These are phyloP conservation scores for Ciconia maguari DNA, from an alignment of 2,113 vertebrate species.

Conservation along the genomic window DNA sequence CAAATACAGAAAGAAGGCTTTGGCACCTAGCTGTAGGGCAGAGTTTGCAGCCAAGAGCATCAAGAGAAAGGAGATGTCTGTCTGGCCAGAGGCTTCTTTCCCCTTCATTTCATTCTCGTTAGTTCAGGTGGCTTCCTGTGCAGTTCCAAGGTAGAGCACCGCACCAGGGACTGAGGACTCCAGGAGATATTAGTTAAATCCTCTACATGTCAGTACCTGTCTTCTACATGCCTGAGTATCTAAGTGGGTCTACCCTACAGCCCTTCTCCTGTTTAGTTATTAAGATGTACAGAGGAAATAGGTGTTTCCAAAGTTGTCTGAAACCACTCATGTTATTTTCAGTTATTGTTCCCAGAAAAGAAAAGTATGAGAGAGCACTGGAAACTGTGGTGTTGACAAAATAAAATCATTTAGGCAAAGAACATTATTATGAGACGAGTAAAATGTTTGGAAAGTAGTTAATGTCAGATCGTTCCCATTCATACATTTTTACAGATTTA, in stretches of 20 bases:
- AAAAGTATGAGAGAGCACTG: background rate
- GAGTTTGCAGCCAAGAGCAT: background rate
- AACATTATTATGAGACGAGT: background rate
- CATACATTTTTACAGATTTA: slow-evolving; percentile 1
- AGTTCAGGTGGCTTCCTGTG: background rate
- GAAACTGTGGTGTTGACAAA: background rate
- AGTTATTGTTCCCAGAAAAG: background rate
- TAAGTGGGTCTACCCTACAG: background rate
- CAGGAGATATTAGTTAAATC: background rate
- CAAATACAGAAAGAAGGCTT: background rate
- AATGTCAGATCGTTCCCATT: background rate
- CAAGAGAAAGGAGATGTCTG: background rate
- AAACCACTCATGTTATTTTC: background rate
- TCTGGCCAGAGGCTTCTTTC: background rate
- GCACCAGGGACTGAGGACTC: background rate
- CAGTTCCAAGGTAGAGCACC: background rate
- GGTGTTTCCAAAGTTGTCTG: background rate
- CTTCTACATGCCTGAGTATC: background rate
- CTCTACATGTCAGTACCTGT: background rate
- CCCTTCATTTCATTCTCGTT: background rate
- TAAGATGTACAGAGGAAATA: background rate
- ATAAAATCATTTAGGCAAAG: background rate
- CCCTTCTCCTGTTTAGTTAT: background rate
- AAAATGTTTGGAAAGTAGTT: slow-evolving; percentile 19
- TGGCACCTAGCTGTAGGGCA: background rate